Base-by-base conservation (phyloP, 2,888 invertebrate genomes). In the Folsomia candida region DNA sequence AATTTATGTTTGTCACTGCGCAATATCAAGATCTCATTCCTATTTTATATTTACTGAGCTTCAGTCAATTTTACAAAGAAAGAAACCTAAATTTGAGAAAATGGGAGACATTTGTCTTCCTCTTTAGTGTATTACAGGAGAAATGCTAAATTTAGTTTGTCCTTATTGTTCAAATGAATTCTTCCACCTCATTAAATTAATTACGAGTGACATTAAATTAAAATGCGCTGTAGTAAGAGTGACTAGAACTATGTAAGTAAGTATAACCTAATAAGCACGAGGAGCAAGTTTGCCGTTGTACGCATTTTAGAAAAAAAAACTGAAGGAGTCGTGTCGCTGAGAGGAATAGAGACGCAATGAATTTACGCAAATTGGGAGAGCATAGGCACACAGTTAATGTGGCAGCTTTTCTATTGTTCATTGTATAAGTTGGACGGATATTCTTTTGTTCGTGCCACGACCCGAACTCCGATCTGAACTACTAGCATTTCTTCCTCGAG, bases 111-210 rank as follows among this genome's bases (percentile, higher is more conserved):
- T 37, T 14, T 37, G 37, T 37, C 37, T 37, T 37, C n/a, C n/a
- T 37, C 37, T 37, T 37, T 37, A 37, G 14, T 37, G 4, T 14
- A 37, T 14, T 37, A 14, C 37, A 14, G 4, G 6, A 37, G 37
- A 37, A 4, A 37, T n/a, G n/a, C n/a, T n/a, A n/a, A n/a, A n/a
- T n/a, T n/a, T n/a, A 37, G 37, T 37, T 37, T 37, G 14, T 37
- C 37, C 14, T 37, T 37, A 37, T 37, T 37, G 4, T 37, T 14
- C 37, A 37, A 37, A 37, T 37, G 37, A 37, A 37, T 37, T 61
- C 61, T 61, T 61, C 29, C 61, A 61, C n/a, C 59, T 28, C 61
- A 61, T 61, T 61, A 61, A 61, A 60, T 60, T 60, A 60, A 26
- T 60, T 60, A 24, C 26, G 54, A 22, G 14, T 9, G 37, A 37